Conservation (phyloP, 2,797 vertebrate genomes). For the Picus viridis region DNA sequence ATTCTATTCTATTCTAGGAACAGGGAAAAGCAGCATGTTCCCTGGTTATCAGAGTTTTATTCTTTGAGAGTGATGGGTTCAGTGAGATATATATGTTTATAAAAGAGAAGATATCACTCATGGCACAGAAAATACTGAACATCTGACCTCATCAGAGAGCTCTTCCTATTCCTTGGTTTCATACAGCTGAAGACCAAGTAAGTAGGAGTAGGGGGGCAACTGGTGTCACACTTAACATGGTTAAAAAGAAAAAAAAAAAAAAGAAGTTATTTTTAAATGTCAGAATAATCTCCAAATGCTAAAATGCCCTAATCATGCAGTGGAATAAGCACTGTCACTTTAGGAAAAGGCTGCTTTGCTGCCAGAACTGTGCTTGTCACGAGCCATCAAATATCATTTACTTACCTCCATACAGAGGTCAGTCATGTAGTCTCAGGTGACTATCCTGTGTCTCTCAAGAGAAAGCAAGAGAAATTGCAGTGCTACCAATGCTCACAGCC, state of each 20-base stretch:
- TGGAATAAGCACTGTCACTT: not conserved
- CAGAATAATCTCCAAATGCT: not conserved
- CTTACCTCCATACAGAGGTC: not conserved
- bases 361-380: not conserved
- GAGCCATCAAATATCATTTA: not conserved
- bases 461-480: not conserved
- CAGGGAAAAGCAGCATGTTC: not conserved
- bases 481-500: not conserved
- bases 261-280: not conserved
- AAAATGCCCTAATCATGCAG: not conserved
- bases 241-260: not conserved
- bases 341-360: not conserved
- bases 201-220: not conserved
- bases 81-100: slow-evolving; percentile 2
- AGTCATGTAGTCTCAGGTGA: not conserved
- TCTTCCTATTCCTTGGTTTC: not conserved
- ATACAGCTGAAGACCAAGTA: not conserved
- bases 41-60: not conserved
- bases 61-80: not conserved
- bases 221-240: not conserved
- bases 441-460: not conserved
- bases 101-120: not conserved
- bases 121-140: not conserved
- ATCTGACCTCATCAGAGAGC: not conserved
- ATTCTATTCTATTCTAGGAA: too few species aligned